A percentile compares a stretch with the other conserved stretches of the same genome.
phyloP scores from a whole-genome alignment of 2,797 vertebrate species.

The Coregonus suidteri region DNA sequence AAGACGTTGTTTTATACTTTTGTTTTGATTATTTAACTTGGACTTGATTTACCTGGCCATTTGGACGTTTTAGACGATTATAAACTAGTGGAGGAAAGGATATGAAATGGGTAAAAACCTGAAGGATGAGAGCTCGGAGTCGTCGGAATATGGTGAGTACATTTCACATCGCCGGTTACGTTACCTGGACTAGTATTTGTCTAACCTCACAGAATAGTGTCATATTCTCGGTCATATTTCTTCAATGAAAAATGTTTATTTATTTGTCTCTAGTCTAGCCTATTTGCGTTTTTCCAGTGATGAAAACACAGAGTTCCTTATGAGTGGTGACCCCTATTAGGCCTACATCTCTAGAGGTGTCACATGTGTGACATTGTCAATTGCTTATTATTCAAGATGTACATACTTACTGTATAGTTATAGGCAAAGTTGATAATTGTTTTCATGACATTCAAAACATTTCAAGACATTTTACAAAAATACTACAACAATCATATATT shows the following conservation, averaged over 20 bases:
- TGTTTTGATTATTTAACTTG: conserved; percentile 6
- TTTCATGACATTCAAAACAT: neutral
- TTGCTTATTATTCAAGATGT: neutral
- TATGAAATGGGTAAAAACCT: conserved; percentile 64
- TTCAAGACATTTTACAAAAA: neutral
- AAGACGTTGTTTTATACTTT: neutral
- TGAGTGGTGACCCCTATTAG: neutral
- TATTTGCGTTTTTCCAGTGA: neutral
- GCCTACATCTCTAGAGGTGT: neutral
- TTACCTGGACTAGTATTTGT: neutral
- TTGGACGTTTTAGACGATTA: neutral
- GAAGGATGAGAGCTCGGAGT: conserved; percentile 41
- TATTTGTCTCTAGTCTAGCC: neutral
- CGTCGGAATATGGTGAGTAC: conserved; percentile 66
- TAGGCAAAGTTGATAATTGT: neutral
- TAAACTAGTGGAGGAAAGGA: neutral
- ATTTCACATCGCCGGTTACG: neutral
- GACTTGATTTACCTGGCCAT: conserved; percentile 2
- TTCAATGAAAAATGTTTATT: neutral
- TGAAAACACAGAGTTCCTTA: neutral
- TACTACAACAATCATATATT: neutral
- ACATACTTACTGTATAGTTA: neutral
- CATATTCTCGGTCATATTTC: neutral
- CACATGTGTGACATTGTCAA: neutral
- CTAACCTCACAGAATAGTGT: neutral